These are phyloP conservation scores for Polymixis lichenea DNA, from an alignment of 2,888 invertebrate genomes.

Conservation along the genomic window DNA sequence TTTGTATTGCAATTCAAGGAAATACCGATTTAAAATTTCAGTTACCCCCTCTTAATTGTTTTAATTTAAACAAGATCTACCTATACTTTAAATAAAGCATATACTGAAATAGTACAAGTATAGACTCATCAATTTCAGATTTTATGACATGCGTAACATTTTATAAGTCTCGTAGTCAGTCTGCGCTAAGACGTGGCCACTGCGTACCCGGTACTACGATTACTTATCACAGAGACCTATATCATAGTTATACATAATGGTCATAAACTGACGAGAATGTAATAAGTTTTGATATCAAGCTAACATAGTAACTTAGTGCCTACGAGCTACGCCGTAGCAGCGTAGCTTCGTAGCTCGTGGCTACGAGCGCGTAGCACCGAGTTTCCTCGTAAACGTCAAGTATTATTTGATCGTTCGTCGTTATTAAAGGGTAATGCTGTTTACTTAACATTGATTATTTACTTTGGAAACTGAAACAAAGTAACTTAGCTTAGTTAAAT, in stretches of 20 bases:
- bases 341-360: slow-evolving; percentile 63
- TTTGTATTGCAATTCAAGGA: slow-evolving; percentile 4
- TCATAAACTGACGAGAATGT: slow-evolving; percentile 66
- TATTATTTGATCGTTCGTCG: slow-evolving; percentile 65
- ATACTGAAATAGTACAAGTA: background rate
- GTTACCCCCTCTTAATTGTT: background rate
- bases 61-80: slow-evolving; percentile 3
- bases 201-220: slow-evolving; percentile 16
- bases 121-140: background rate
- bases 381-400: slow-evolving; percentile 67
- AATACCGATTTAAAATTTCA: background rate
- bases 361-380: slow-evolving; percentile 60
- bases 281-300: slow-evolving; percentile 71
- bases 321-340: slow-evolving; percentile 62
- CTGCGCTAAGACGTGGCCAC: slow-evolving; percentile 6
- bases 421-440: slow-evolving; percentile 61
- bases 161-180: background rate
- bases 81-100: background rate
- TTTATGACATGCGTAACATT: too few relatives aligned
- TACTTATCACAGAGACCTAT: slow-evolving; percentile 29
- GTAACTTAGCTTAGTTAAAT: slow-evolving; percentile 45
- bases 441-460: slow-evolving; percentile 64
- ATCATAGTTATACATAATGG: slow-evolving; percentile 56
- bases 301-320: slow-evolving; percentile 69
- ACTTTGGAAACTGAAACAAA: slow-evolving; percentile 56